These are phyloP conservation scores for Lophura nycthemera DNA, from an alignment of 2,113 vertebrate genomes.

Conservation along the genomic window DNA sequence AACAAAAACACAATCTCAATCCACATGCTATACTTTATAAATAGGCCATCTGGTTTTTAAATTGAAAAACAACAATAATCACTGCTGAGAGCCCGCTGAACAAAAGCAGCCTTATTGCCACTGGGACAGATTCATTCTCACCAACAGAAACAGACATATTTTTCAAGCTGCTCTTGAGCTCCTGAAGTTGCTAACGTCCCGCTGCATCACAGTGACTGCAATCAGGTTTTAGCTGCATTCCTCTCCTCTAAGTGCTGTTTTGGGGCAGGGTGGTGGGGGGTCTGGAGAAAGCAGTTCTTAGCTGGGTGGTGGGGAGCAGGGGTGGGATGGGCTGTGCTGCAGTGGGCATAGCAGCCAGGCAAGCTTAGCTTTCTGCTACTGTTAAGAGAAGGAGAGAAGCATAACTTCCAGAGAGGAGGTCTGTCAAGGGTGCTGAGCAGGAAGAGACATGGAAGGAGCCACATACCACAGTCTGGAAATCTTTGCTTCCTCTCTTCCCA, in stretches of 20 bases:
- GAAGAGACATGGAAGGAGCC: not conserved
- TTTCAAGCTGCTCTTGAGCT: conserved; percentile 49
- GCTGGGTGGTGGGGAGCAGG: not conserved
- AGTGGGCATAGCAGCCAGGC: not conserved
- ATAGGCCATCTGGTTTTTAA: conserved; percentile 57
- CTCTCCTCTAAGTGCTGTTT: not conserved
- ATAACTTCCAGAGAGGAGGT: not conserved
- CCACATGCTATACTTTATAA: conserved; percentile 50
- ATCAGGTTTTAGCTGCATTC: not conserved
- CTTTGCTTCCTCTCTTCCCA: not conserved
- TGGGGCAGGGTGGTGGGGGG: not conserved
- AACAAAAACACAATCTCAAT: not conserved
- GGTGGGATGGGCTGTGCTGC: not conserved
- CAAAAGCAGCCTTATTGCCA: conserved; percentile 56
- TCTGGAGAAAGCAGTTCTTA: not conserved
- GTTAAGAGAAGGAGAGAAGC: not conserved
- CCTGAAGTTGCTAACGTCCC: conserved; percentile 2
- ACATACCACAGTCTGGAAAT: not conserved
- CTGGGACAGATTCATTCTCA: conserved; percentile 44
- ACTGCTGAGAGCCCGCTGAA: conserved; percentile 54
- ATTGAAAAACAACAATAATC: conserved; percentile 50
- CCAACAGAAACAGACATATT: conserved; percentile 36
- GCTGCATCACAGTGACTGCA: not conserved
- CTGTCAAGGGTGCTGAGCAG: not conserved
- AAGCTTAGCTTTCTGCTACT: not conserved